Conservation (phyloP, 2,888 invertebrate species). For the Rhopalosiphum nymphaeae region DNA sequence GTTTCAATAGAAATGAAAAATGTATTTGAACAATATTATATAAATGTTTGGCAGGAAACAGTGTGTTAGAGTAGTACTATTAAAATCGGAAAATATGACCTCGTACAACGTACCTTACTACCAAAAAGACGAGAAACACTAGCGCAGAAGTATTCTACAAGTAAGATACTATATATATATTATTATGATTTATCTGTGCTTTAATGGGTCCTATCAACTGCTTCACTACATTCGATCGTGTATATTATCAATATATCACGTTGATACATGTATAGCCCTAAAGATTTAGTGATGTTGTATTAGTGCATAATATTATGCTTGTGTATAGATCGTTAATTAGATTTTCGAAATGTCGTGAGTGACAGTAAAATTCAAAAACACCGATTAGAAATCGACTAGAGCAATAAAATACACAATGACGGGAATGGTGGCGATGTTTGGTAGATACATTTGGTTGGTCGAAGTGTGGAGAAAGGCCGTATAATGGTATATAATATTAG, state of each 20-base stretch:
- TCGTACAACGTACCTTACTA: neutral
- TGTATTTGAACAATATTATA: neutral
- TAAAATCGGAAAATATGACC: neutral
- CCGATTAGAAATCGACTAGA: neutral
- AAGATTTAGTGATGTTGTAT: too few species aligned
- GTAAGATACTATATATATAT: neutral
- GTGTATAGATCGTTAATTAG: neutral
- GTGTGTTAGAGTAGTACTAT: neutral
- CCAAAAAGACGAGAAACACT: neutral
- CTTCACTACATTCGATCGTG: too few species aligned
- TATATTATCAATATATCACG: too few species aligned
- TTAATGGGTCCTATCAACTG: too few species aligned
- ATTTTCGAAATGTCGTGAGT: neutral
- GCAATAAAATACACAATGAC: neutral
- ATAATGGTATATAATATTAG: neutral
- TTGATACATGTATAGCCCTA: too few species aligned
- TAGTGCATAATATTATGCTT: neutral
- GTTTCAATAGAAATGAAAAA: neutral
- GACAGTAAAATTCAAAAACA: neutral
- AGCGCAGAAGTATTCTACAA: neutral
- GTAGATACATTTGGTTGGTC: neutral
- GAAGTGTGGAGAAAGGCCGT: neutral
- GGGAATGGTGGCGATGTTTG: neutral
- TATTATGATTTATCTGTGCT: too few species aligned
- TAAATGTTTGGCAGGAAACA: neutral